These are phyloP conservation scores for Leucophenga montana DNA, from an alignment of 2,888 invertebrate genomes.

Conservation along the genomic window DNA sequence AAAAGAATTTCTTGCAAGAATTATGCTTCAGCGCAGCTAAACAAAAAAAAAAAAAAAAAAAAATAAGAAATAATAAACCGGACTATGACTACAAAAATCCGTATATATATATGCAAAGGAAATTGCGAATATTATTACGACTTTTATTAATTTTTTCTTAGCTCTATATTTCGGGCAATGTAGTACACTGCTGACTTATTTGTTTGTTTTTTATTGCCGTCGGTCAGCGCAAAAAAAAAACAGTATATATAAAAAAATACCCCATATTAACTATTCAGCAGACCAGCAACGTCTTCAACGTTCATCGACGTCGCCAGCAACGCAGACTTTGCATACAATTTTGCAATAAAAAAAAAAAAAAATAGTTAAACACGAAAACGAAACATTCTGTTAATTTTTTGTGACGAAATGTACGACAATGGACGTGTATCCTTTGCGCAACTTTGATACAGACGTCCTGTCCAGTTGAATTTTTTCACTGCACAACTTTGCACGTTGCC, in stretches of 20 bases:
- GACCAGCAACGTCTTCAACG: too few relatives aligned
- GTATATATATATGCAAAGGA: conserved; percentile 48
- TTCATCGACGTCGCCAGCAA: too few relatives aligned
- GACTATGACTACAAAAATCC: conserved; percentile 18
- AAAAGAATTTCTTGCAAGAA: conserved; percentile 16
- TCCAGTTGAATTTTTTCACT: conserved; percentile 63
- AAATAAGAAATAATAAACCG: background rate
- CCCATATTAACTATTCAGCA: too few relatives aligned
- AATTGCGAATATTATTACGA: conserved; percentile 65
- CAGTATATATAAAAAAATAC: too few relatives aligned
- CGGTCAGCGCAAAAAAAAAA: background rate
- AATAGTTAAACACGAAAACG: conserved; percentile 10
- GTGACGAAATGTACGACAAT: background rate
- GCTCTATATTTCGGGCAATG: conserved; percentile 25
- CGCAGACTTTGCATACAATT: background rate
- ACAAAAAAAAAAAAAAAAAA: background rate
- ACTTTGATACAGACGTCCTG: conserved; percentile 25
- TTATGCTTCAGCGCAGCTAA: background rate
- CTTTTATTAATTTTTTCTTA: conserved; percentile 31
- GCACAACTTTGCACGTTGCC: conserved; percentile 64
- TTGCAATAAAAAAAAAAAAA: conserved; percentile 27
- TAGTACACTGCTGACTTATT: background rate
- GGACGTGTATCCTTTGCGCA: background rate
- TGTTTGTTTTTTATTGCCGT: background rate
- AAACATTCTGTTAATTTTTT: conserved; percentile 16